Conservation (phyloP, 1,140 invertebrate genomes). For the Popillia japonica region DNA sequence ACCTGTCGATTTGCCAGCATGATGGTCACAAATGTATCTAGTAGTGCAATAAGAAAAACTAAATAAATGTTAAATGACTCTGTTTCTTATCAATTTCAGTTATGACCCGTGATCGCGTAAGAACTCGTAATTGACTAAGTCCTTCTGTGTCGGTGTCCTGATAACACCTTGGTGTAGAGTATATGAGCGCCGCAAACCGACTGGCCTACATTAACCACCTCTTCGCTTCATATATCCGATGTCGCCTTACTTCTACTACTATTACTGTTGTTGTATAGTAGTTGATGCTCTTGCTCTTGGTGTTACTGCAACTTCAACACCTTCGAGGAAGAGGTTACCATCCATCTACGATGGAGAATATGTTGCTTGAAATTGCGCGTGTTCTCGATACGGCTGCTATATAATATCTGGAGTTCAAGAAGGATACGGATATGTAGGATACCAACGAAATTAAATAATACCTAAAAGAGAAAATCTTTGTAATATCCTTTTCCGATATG, state of each 20-base stretch:
- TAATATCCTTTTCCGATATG: no score
- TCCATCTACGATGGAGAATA: neutral
- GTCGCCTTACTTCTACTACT: constrained; percentile 33
- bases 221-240: constrained; percentile 39
- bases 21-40: neutral
- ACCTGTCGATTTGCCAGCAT: neutral
- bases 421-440: no score
- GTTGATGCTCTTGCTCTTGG: constrained; percentile 3
- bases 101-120: constrained; percentile 7
- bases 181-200: constrained; percentile 41
- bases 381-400: neutral
- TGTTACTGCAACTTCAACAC: neutral
- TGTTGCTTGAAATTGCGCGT: neutral
- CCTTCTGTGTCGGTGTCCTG: constrained; percentile 19
- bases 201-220: constrained; percentile 44
- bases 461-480: no score
- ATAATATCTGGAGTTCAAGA: no score
- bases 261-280: neutral
- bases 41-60: neutral
- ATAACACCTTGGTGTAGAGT: constrained; percentile 36
- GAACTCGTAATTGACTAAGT: constrained; percentile 32
- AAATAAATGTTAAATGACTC: no score
- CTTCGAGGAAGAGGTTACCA: neutral
- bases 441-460: no score
- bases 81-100: neutral